Evolutionary conservation across 2,113 vertebrate genomes (phyloP), one percentile per base, ranked within the genome.

Genomic region (Butastur rufipennis): DNA sequence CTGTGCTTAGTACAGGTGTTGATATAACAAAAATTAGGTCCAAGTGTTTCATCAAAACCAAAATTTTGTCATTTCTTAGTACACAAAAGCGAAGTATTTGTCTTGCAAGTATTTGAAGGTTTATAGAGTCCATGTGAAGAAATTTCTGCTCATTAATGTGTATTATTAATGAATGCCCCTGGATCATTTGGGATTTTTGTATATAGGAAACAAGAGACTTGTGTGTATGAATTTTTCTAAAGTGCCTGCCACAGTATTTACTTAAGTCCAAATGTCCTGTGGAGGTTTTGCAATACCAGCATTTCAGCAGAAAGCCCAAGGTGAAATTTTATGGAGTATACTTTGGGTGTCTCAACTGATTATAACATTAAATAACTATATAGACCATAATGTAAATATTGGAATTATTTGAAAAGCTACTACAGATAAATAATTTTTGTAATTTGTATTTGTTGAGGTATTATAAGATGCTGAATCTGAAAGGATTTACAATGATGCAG

Each of bases 301-400:
- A 29, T 55, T 94, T 81, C 15, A 52, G 52, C 38, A 75, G 75
- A 83, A 59, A 59, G 47, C 56, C 65, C 43, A 31, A 23, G 55
- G 72, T 75, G 77, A 81, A 78, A 48, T 63, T 71, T 43, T 58
- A 9, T 34, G 45, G 29, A 27, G 59, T 38, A 6, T 19, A 8
- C 0, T 3, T 70, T 0, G 1, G 26, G 14, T 38, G 26, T 90
- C 42, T 70, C 53, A 47, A 2, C 55, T 22, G 50, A 6, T 56
- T 53, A 9, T 65, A 67, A 47, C 36, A 26, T 79, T 61, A 80
- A 82, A 23, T 56, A 73, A 34, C 42, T 55, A 20, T 10, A 36
- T 36, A 38, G 55, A 55, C 21, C 26, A 19, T 45, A n/a, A 73
- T 25, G 6, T 71, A 90, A 90, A 36, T 40, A 48, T 43, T n/a